These are phyloP conservation scores for Lutraria lutraria DNA, from an alignment of 2,888 invertebrate species.

Conservation along the genomic window DNA sequence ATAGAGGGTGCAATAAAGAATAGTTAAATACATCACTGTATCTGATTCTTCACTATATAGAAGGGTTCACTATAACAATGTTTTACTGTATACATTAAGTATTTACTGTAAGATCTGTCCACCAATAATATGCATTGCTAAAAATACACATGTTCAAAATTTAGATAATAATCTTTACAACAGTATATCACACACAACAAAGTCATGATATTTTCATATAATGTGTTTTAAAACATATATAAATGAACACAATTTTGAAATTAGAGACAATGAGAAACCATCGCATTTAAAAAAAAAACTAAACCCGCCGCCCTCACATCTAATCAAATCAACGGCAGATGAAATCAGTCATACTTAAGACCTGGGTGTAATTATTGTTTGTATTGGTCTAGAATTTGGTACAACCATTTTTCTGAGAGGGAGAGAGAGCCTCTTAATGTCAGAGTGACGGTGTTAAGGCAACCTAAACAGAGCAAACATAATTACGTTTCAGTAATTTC, in stretches of 20 bases:
- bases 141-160: too few relatives aligned
- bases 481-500: background rate
- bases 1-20: too few relatives aligned
- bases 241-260: background rate
- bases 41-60: too few relatives aligned
- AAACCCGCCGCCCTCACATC: constrained; percentile 59
- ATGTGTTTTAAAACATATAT: background rate
- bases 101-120: too few relatives aligned
- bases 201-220: background rate
- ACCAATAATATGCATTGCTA: too few relatives aligned
- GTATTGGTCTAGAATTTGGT: constrained; percentile 68
- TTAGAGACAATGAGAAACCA: constrained; percentile 8
- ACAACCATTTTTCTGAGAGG: constrained; percentile 69
- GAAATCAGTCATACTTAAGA: constrained; percentile 58
- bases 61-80: too few relatives aligned
- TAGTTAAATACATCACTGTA: too few relatives aligned
- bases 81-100: too few relatives aligned
- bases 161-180: too few relatives aligned
- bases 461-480: constrained; percentile 51
- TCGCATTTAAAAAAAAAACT: background rate
- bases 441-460: constrained; percentile 59
- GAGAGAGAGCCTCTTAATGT: constrained; percentile 64
- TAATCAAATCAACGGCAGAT: constrained; percentile 53
- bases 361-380: constrained; percentile 63
- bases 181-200: too few relatives aligned